phyloP scores from a whole-genome alignment of 2,888 invertebrate genomes.

The Drosophila algonquin region DNA sequence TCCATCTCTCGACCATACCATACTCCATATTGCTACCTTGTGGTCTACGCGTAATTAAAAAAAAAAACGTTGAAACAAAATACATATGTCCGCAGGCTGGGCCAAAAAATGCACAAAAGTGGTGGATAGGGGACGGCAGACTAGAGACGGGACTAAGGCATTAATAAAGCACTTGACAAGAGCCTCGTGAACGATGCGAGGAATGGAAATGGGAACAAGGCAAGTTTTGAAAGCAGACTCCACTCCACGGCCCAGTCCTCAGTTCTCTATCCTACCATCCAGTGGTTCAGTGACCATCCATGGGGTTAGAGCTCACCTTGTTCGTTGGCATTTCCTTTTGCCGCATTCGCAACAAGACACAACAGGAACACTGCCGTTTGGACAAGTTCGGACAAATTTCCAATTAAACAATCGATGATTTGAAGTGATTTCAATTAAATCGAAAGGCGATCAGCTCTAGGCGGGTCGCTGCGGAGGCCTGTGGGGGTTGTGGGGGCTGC shows the following conservation, averaged over 20 bases:
- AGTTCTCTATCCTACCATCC: background rate
- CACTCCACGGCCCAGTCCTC: background rate
- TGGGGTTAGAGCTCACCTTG: slow-evolving; percentile 17
- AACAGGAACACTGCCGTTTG: background rate
- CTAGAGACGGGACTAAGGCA: slow-evolving; percentile 16
- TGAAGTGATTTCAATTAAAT: slow-evolving; percentile 56
- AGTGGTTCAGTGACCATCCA: background rate
- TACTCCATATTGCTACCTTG: background rate
- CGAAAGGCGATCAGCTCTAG: slow-evolving; percentile 56
- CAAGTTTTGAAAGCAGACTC: slow-evolving; percentile 1
- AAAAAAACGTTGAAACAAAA: slow-evolving; percentile 9
- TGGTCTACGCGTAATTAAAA: background rate
- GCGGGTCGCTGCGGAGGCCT: slow-evolving; percentile 37
- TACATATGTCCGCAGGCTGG: slow-evolving; percentile 29
- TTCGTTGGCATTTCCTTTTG: slow-evolving; percentile 35
- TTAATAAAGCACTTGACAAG: slow-evolving; percentile 52
- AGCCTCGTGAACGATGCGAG: slow-evolving; percentile 28
- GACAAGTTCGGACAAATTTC: slow-evolving; percentile 46
- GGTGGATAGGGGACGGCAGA: background rate
- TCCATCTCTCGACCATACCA: background rate
- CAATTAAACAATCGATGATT: slow-evolving; percentile 65
- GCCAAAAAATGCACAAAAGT: slow-evolving; percentile 22
- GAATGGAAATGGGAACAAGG: slow-evolving; percentile 8
- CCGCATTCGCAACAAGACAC: slow-evolving; percentile 21
- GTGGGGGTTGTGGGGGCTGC: slow-evolving; percentile 42